These are phyloP conservation scores for Xenotilapia longispinis DNA, from an alignment of 2,113 vertebrate species.

Conservation along the genomic window DNA sequence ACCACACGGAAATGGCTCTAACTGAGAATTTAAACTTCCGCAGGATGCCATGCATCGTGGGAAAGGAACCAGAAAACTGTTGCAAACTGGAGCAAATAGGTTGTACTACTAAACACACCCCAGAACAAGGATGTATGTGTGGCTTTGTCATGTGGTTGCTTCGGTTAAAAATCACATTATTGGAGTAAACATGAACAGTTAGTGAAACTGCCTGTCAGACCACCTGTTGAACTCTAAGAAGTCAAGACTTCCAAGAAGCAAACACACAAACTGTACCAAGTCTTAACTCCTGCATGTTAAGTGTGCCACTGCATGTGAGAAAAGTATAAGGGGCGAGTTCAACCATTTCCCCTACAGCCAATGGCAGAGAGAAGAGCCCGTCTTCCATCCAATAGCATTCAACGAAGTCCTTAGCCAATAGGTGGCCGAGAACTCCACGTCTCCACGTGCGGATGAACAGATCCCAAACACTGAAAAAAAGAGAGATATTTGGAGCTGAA, in stretches of 20 bases:
- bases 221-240: neutral
- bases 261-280: neutral
- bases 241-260: slow-evolving; percentile 20
- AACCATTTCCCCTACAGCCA: neutral
- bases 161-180: neutral
- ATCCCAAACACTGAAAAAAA: slow-evolving; percentile 2
- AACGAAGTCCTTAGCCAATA: neutral
- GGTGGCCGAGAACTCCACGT: neutral
- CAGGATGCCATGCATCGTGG: neutral
- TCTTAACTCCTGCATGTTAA: neutral
- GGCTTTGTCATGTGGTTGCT: neutral
- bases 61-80: neutral
- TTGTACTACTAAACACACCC: neutral
- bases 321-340: neutral
- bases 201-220: neutral
- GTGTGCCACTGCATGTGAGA: slow-evolving; percentile 10
- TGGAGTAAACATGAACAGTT: neutral
- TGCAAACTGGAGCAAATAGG: neutral
- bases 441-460: neutral
- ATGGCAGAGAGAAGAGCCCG: neutral
- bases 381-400: neutral
- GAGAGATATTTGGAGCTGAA: neutral
- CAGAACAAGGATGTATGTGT: neutral
- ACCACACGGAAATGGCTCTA: neutral
- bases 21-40: neutral